Conservation (phyloP, 1,140 invertebrate genomes). For the Drosophila elegans region DNA sequence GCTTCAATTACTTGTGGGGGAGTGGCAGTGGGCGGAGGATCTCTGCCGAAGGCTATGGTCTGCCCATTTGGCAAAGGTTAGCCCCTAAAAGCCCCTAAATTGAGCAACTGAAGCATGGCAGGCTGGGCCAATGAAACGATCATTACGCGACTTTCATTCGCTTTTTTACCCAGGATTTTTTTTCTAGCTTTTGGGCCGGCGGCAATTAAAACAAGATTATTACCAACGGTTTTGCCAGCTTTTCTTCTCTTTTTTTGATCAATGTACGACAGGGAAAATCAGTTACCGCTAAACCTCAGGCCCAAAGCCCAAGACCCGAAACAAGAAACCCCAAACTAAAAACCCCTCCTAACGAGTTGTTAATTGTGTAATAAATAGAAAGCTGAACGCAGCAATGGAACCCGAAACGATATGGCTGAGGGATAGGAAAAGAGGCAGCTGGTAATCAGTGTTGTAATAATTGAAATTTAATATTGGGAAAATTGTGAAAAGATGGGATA, state of each 20-base stretch:
- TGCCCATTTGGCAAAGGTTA: conserved; percentile 7
- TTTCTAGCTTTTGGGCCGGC: conserved; percentile 20
- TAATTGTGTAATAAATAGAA: conserved; percentile 82
- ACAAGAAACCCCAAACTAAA: conserved; percentile 47
- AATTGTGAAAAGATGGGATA: neutral
- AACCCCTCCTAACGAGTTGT: conserved; percentile 70
- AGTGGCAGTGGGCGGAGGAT: conserved; percentile 14
- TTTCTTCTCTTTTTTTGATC: conserved; percentile 16
- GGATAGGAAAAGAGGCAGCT: conserved; percentile 13
- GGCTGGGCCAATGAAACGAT: conserved; percentile 44
- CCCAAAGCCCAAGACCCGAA: conserved; percentile 25
- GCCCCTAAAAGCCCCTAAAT: conserved; percentile 8
- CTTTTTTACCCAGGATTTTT: conserved; percentile 30
- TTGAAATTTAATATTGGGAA: conserved; percentile 66
- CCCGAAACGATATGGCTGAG: conserved; percentile 19
- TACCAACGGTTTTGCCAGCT: conserved; percentile 37
- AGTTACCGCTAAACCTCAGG: conserved; percentile 40
- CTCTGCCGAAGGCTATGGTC: conserved; percentile 16
- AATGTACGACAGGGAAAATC: conserved; percentile 45
- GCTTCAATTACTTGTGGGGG: conserved; percentile 27
- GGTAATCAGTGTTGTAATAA: conserved; percentile 67
- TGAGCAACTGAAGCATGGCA: conserved; percentile 18
- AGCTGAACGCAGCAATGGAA: conserved; percentile 59
- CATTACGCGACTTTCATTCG: conserved; percentile 48
- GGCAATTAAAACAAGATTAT: conserved; percentile 80